Percentiles rank a stretch among this genome's conserved stretches.
phyloP scores from a whole-genome alignment of 1,140 invertebrate species.

The Druon quercuslanigerum region DNA sequence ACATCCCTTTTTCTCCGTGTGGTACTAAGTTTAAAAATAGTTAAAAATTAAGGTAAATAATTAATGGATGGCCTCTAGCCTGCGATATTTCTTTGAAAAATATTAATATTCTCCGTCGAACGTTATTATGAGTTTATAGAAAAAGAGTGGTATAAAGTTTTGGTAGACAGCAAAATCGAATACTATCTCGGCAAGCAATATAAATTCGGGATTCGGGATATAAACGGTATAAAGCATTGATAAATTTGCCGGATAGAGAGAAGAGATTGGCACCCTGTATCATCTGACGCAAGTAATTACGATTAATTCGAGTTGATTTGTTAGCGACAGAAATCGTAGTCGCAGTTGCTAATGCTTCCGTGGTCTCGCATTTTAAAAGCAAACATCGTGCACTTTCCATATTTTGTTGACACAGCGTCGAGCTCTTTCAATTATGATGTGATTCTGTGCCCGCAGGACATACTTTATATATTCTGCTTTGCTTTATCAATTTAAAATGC shows the following conservation, averaged over 20 bases:
- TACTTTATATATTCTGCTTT: background rate
- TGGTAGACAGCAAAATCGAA: background rate
- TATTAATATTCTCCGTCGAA: no score
- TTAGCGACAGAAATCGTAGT: slow-evolving; percentile 58
- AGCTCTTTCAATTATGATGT: slow-evolving; percentile 7
- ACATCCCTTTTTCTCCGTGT: no score
- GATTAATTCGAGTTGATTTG: slow-evolving; percentile 68
- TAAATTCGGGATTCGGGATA: background rate
- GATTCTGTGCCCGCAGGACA: slow-evolving; percentile 5
- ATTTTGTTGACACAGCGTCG: slow-evolving; percentile 15
- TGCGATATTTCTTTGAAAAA: no score
- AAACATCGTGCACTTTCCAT: slow-evolving; percentile 8
- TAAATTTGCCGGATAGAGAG: slow-evolving; percentile 54
- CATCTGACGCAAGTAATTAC: slow-evolving; percentile 60
- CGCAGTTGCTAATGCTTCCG: background rate
- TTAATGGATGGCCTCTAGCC: no score
- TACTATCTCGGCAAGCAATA: background rate
- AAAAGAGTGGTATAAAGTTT: background rate
- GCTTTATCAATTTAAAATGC: no score
- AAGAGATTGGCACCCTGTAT: slow-evolving; percentile 53
- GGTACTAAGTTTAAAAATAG: no score
- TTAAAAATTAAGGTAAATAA: no score
- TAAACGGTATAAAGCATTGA: slow-evolving; percentile 42
- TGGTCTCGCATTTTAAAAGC: slow-evolving; percentile 2
- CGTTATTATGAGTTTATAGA: no score